A percentile compares a stretch with the other conserved stretches of the same genome.
These are phyloP conservation scores for Ctenochaetus hawaiiensis DNA, from an alignment of 2,797 vertebrate genomes.

Conservation along the genomic window DNA sequence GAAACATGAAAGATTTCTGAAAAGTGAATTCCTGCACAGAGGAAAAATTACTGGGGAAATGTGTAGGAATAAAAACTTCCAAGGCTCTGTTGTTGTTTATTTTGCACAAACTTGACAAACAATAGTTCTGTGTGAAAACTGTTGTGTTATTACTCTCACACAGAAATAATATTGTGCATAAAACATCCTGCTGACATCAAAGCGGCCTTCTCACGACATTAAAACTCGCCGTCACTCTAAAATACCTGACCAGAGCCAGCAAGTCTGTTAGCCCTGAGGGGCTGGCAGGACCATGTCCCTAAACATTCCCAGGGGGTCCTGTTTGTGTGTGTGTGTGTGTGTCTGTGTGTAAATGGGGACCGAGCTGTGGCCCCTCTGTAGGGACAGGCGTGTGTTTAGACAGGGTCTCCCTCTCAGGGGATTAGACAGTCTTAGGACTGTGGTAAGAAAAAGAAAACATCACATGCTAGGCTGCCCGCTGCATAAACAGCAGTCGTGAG, in stretches of 20 bases:
- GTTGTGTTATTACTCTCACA: background rate
- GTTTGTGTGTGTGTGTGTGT: constrained; percentile 39
- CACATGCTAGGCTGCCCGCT: constrained; percentile 74
- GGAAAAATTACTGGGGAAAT: constrained; percentile 12
- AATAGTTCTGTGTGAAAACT: background rate
- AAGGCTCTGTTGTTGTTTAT: background rate
- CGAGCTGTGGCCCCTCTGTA: constrained; percentile 61
- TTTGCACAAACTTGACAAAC: background rate
- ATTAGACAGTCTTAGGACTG: constrained; percentile 80
- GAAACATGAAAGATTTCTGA: constrained; percentile 41
- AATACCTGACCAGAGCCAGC: constrained; percentile 78
- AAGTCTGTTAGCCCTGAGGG: constrained; percentile 75
- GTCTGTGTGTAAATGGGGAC: constrained; percentile 53
- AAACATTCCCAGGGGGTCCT: constrained; percentile 82
- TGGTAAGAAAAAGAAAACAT: constrained; percentile 84
- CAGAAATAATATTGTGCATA: constrained; percentile 35
- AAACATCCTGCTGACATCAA: constrained; percentile 48
- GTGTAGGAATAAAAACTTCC: background rate
- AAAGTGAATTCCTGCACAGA: constrained; percentile 17
- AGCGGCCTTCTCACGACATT: constrained; percentile 52
- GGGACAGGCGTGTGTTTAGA: constrained; percentile 79
- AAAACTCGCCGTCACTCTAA: constrained; percentile 53
- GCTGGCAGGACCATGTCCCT: constrained; percentile 70
- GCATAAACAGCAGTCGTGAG: constrained; percentile 73
- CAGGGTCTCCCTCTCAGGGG: constrained; percentile 79